A percentile compares a stretch with the other conserved stretches of the same genome.
Evolutionary conservation across 1,140 invertebrate genomes (phyloP).

Genomic region (Cyclina sinensis): DNA sequence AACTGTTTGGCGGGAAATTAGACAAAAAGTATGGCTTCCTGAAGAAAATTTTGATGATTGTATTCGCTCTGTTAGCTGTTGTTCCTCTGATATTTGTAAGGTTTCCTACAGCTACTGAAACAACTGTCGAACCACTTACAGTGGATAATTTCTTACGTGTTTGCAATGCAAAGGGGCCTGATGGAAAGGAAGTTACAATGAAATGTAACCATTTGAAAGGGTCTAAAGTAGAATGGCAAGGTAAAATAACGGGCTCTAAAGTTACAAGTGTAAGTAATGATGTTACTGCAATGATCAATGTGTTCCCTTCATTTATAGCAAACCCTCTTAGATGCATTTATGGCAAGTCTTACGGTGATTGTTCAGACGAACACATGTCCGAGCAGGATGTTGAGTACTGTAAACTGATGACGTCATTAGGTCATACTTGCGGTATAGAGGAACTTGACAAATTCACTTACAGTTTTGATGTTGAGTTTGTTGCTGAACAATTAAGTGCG

Average conservation of each 20-base stretch:
- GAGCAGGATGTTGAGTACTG: slow-evolving; percentile 72
- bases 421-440: slow-evolving; percentile 75
- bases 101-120: slow-evolving; percentile 69
- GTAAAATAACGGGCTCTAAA: slow-evolving; percentile 70
- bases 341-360: slow-evolving; percentile 76
- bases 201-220: slow-evolving; percentile 77
- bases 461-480: slow-evolving; percentile 60
- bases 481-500: background rate
- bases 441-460: slow-evolving; percentile 77
- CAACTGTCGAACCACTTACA: slow-evolving; percentile 64
- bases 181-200: slow-evolving; percentile 69
- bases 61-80: slow-evolving; percentile 79
- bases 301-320: slow-evolving; percentile 77
- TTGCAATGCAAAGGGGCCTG: slow-evolving; percentile 70
- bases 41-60: slow-evolving; percentile 80
- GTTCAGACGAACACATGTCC: slow-evolving; percentile 68
- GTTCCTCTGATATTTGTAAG: slow-evolving; percentile 80
- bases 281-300: slow-evolving; percentile 75
- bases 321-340: slow-evolving; percentile 80
- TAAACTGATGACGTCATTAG: slow-evolving; percentile 72
- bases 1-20: slow-evolving; percentile 77
- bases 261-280: slow-evolving; percentile 80
- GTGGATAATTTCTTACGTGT: slow-evolving; percentile 73
- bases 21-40: slow-evolving; percentile 72
- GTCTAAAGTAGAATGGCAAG: slow-evolving; percentile 78